Evolutionary conservation across 2,797 vertebrate genomes (phyloP).

Genomic region (Simalia tracyae): DNA sequence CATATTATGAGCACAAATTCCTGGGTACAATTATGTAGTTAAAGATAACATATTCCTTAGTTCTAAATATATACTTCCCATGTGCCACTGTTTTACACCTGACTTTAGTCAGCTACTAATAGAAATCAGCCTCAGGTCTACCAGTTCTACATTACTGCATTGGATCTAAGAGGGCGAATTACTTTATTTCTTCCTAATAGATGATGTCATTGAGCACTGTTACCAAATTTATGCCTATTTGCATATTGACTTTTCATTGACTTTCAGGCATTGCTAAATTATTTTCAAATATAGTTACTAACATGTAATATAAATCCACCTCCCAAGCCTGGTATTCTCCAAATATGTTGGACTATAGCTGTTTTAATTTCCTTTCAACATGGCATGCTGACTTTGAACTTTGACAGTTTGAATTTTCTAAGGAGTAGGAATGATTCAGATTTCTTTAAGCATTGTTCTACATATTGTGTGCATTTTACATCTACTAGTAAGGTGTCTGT

Average conservation of each 20-base stretch:
- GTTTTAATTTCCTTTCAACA: no score
- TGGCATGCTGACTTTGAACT: no score
- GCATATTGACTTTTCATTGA: constrained; percentile 37
- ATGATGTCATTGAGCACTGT: not conserved
- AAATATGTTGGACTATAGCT: no score
- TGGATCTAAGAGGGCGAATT: constrained; percentile 12
- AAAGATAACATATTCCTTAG: no score
- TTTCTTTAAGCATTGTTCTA: not conserved
- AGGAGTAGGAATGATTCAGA: not conserved
- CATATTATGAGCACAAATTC: no score
- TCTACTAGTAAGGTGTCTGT: not conserved
- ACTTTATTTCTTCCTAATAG: not conserved
- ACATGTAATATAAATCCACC: not conserved
- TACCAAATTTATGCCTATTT: not conserved
- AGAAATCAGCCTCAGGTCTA: not conserved
- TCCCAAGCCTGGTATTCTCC: no score
- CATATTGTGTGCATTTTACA: not conserved
- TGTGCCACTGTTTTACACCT: no score
- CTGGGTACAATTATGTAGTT: no score
- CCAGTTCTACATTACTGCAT: not conserved
- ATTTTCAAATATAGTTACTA: not conserved
- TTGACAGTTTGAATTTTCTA: not conserved
- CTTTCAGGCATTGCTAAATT: constrained; percentile 31
- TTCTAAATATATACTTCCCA: no score
- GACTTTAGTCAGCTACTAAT: no score